Base-by-base conservation (phyloP, 2,797 vertebrate genomes). In the Morelia viridis region DNA sequence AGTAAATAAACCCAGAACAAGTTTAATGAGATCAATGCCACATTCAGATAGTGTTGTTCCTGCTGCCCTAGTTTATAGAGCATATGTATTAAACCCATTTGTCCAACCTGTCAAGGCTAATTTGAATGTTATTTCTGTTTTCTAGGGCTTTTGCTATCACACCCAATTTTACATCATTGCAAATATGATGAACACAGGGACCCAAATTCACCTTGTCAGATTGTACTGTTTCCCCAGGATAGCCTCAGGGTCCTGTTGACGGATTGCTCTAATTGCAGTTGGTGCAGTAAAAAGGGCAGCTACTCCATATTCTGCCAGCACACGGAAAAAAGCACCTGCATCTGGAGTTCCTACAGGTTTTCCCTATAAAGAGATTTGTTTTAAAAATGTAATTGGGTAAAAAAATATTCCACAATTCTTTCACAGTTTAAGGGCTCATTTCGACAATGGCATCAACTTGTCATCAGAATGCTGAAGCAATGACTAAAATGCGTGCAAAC, bases 281-380 rank as follows among this genome's bases (percentile, higher is more conserved):
- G 99, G 99, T 0, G 99, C 98, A 17, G 98, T 99, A 96, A 99
- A 99, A 98, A 98, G 96, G 93, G 98, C 98, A 86, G 98, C 96
- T 13, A 97, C 98, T 85, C 98, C 98, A 91, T 99, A 98, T 96
- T 99, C 99, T 0, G 98, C 98, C 76, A 99, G 96, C 90, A 99
- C 98, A 4, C 98, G 99, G 97, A 99, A 99, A 97, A 98, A 99
- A 0, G 98, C 98, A 2, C 99, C 98, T 0, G 99, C 97, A 96
- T 99, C 98, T 58, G 99, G 99, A 12, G 99, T 99, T 93, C 99
- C 99, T 89, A 99, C 99, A 13, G 99, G 99, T 96, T 99, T 99
- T 60, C 99, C 99, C 99, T 99, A 95, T 7, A 86, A 96, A 96
- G 93, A 97, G 90, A 97, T 94, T 94, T 95, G 96, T 97, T 97